These are phyloP conservation scores for Melinaea marsaeus DNA, from an alignment of 2,888 invertebrate genomes.

Conservation along the genomic window DNA sequence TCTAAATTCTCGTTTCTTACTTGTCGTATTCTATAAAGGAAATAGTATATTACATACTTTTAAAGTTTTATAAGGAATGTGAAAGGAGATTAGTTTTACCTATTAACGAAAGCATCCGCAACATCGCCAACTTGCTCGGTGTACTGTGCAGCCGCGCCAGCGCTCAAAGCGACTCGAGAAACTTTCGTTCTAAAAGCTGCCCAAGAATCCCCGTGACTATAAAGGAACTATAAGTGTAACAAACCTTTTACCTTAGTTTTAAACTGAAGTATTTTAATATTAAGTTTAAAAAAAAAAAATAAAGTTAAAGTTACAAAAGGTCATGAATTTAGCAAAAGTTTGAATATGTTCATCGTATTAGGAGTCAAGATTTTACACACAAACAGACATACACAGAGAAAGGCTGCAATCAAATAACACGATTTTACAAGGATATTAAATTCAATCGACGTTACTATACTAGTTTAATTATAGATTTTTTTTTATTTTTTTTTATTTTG, in stretches of 20 bases:
- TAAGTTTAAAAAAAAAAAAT: too few relatives aligned
- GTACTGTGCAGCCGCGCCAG: conserved; percentile 84
- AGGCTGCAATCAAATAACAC: too few relatives aligned
- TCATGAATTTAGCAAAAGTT: too few relatives aligned
- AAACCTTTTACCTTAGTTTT: background rate
- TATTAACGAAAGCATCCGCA: conserved; percentile 82
- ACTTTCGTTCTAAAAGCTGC: conserved; percentile 86
- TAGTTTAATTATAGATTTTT: too few relatives aligned
- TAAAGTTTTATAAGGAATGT: background rate
- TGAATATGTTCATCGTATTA: too few relatives aligned
- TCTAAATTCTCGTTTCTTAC: conserved; percentile 76
- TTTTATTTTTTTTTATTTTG: too few relatives aligned
- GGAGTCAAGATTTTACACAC: too few relatives aligned
- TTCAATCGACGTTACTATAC: too few relatives aligned
- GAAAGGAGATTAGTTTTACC: conserved; percentile 55
- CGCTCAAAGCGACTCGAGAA: conserved; percentile 86
- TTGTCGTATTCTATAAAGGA: conserved; percentile 71
- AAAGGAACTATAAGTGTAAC: conserved; percentile 5
- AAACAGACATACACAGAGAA: too few relatives aligned
- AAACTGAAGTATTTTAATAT: too few relatives aligned
- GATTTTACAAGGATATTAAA: too few relatives aligned
- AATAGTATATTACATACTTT: background rate
- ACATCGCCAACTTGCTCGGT: conserved; percentile 83
- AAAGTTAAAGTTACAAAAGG: too few relatives aligned
- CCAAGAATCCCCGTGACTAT: conserved; percentile 90